Evolutionary conservation across 2,797 vertebrate species (phyloP), one percentile per base, ranked within the genome.

Genomic region (Spinibarbus caldwelli): DNA sequence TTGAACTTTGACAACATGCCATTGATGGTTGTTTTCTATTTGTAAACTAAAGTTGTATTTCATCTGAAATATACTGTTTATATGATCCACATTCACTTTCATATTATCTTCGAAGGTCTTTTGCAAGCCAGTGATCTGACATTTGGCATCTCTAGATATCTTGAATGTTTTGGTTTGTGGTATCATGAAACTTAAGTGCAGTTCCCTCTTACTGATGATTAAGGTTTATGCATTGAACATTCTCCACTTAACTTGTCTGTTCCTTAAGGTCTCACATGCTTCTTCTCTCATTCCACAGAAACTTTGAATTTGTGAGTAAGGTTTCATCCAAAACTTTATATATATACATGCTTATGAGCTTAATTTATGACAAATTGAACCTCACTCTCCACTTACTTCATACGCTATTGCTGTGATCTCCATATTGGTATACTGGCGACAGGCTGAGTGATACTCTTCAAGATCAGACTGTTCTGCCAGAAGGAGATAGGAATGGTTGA

Each of bases 401-500:
- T n/a, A 41, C 9, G 11, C 10, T 6, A 34, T 64, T 59, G 59
- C 62, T 71, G 75, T 67, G 12, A 70, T 43, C 49, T 91, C 78
- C 82, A 91, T 29, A 76, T 95, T 95, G 6, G 93, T 93, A 71
- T 96, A 96, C 43, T 49, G 78, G 43, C 89, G 77, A 76, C 92
- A 92, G 0, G 84, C 90, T 29, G 88, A 19, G 19, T 78, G 29
- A 49, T 68, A 23, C 67, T 26, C 54, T 1, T 62, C 31, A 52
- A 14, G 62, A 23, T 92, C 88, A 62, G 90, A 75, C n/a, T 83
- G 73, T 54, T 93, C 83, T 3, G 89, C 81, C 79, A 89, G 49
- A 31, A 90, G 82, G 45, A 94, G 43, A 87, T 96, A 96, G 19
- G 94, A 93, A 31, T 87, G 90, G 90, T 96, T 96, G 0, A 93